Evolutionary conservation across 2,888 invertebrate genomes (phyloP), one percentile per base, ranked within the genome.

Genomic region (Augochlorella aurata): DNA sequence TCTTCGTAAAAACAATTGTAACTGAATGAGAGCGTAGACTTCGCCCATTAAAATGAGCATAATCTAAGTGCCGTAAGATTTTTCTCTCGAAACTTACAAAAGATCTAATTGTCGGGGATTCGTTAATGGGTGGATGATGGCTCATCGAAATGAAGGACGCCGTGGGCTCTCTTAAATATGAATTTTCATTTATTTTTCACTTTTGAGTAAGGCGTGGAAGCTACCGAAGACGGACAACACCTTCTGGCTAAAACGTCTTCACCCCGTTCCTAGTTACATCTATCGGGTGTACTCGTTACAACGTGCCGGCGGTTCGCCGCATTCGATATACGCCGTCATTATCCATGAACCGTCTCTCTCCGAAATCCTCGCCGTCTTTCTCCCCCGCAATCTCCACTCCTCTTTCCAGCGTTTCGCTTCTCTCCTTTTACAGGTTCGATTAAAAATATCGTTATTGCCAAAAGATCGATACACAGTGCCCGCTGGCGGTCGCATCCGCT

Each of bases 381-480:
- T 18, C 38, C 69, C 78, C 54, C 9, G 49, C 38, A 38, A 7
- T 74, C n/a, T 65, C 29, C 29, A 61, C 38, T 21, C 38, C 47
- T 52, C 47, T 14, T 24, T 71, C 24, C 29, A 38, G 29, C 4
- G 69, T 52, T 44, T 65, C 63, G n/a, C 72, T 29, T 68, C 49
- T 50, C 16, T 49, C 4, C 12, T 49, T 65, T 78, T 47, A 68
- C 50, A 77, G 58, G 65, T 85, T 85, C 77, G 79, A 86, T 86
- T 83, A 86, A 88, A 88, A 86, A 88, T 88, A 88, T 85, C 77
- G 66, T 87, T 87, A 87, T 87, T 86, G 83, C 80, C 82, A 77
- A 71, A 81, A 67, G 77, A 73, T 83, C 78, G 83, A 85, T 78
- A 73, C 79, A 50, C 75, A 72, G 74, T 74, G 75, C 77, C 77